Evolutionary conservation across 1,140 invertebrate genomes (phyloP).

Genomic region (Lucilia sericata): DNA sequence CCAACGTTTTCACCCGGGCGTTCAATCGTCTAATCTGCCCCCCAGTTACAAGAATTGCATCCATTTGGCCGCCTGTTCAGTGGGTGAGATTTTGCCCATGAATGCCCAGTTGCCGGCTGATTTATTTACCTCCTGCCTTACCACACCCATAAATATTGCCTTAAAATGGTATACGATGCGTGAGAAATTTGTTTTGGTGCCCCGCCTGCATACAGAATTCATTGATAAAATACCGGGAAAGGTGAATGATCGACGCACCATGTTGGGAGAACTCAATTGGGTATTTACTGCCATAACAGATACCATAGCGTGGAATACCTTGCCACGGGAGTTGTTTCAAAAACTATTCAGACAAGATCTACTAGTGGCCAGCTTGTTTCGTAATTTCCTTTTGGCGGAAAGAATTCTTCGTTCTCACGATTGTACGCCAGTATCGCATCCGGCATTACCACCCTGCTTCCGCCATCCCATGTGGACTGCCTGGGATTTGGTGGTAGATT

Average conservation of each 20-base stretch:
- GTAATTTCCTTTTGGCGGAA: slow-evolving; percentile 97
- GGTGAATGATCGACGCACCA: slow-evolving; percentile 93
- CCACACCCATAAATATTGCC: slow-evolving; percentile 97
- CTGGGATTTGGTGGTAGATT: slow-evolving; percentile 97
- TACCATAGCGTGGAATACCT: slow-evolving; percentile 99
- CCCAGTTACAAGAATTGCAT: slow-evolving; percentile 89
- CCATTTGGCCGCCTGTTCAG: slow-evolving; percentile 93
- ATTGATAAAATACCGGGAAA: slow-evolving; percentile 96
- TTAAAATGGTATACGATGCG: slow-evolving; percentile 94
- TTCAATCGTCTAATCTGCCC: slow-evolving; percentile 47
- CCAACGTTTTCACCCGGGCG: slow-evolving; percentile 45
- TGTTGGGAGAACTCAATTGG: slow-evolving; percentile 99
- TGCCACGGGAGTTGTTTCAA: slow-evolving; percentile 94
- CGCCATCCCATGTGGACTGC: slow-evolving; percentile 95
- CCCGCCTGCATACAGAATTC: slow-evolving; percentile 83
- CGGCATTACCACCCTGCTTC: slow-evolving; percentile 89
- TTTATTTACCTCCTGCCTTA: slow-evolving; percentile 97
- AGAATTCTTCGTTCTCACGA: slow-evolving; percentile 96
- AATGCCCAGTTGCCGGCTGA: slow-evolving; percentile 98
- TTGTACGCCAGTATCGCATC: slow-evolving; percentile 93
- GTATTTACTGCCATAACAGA: slow-evolving; percentile 99
- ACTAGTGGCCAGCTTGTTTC: slow-evolving; percentile 96
- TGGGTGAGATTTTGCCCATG: slow-evolving; percentile 94
- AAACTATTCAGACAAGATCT: slow-evolving; percentile 97
- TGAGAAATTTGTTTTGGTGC: slow-evolving; percentile 81